Percentiles rank a stretch among this genome's conserved stretches.
phyloP scores from a whole-genome alignment of 2,113 vertebrate species.

The Argyrosomus japonicus region DNA sequence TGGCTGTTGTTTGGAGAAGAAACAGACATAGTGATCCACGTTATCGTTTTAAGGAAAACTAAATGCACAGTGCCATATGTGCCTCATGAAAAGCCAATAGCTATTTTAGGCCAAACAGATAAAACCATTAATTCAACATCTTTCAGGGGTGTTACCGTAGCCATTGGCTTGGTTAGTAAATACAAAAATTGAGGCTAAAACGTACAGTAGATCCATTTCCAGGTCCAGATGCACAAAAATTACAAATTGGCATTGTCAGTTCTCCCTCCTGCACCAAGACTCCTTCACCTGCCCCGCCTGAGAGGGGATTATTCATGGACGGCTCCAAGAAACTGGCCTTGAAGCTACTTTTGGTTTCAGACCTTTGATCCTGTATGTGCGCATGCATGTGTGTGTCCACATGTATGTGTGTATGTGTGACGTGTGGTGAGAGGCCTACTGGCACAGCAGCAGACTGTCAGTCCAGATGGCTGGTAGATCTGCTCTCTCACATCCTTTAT shows the following conservation, averaged over 20 bases:
- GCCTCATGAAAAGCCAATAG: not conserved
- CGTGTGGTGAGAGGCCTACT: slow-evolving; percentile 4
- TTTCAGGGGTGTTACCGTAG: too few species aligned
- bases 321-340: not conserved
- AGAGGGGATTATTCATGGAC: slow-evolving; percentile 12
- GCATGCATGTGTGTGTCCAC: not conserved
- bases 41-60: not conserved
- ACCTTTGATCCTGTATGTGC: not conserved
- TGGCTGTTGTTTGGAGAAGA: not conserved
- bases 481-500: slow-evolving; percentile 25
- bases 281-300: not conserved
- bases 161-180: not conserved
- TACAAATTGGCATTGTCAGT: not conserved
- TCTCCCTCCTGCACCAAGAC: not conserved
- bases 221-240: not conserved
- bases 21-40: not conserved
- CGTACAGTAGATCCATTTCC: not conserved
- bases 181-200: not conserved
- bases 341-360: not conserved
- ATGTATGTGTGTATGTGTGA: slow-evolving; percentile 1
- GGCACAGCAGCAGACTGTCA: slow-evolving; percentile 42
- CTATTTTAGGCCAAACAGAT: not conserved
- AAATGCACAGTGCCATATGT: not conserved
- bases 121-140: too few species aligned
- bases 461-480: slow-evolving; percentile 45